Evolutionary conservation across 1,140 invertebrate genomes (phyloP).

Genomic region (Drosophila pandora): DNA sequence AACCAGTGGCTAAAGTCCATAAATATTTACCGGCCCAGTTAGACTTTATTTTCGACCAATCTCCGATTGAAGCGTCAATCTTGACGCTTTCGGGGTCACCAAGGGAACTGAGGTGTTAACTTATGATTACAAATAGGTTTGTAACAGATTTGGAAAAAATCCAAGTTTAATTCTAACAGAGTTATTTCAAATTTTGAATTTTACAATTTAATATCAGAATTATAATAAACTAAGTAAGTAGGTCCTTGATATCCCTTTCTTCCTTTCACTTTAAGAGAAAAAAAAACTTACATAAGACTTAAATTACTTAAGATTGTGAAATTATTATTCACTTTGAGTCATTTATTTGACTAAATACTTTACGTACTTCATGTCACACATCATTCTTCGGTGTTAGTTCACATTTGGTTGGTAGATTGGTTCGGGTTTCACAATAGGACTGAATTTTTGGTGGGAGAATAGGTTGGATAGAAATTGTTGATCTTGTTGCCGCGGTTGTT

Average conservation of each 20-base stretch:
- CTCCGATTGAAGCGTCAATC: constrained; percentile 25
- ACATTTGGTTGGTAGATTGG: constrained; percentile 44
- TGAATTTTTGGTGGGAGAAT: constrained; percentile 21
- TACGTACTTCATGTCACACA: constrained; percentile 74
- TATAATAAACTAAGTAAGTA: too few relatives aligned
- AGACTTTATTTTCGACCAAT: constrained; percentile 33
- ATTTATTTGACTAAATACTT: constrained; percentile 40
- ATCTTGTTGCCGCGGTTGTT: constrained; percentile 17
- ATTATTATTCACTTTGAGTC: background rate
- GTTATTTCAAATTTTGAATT: background rate
- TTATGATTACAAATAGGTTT: constrained; percentile 6
- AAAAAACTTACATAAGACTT: background rate
- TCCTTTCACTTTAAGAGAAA: too few relatives aligned
- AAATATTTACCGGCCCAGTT: constrained; percentile 58
- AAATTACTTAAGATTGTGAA: constrained; percentile 18
- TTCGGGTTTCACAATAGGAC: constrained; percentile 33
- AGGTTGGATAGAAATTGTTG: constrained; percentile 20
- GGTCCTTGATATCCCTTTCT: too few relatives aligned
- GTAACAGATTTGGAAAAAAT: background rate
- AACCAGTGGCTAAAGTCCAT: constrained; percentile 28
- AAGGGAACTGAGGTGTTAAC: constrained; percentile 22
- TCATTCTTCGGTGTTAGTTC: constrained; percentile 80
- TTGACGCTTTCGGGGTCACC: constrained; percentile 20
- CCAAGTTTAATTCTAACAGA: background rate
- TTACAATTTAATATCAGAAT: background rate